Evolutionary conservation across 2,113 vertebrate species (phyloP), one percentile per base, ranked within the genome.

Genomic region (Poicephalus meyeri): DNA sequence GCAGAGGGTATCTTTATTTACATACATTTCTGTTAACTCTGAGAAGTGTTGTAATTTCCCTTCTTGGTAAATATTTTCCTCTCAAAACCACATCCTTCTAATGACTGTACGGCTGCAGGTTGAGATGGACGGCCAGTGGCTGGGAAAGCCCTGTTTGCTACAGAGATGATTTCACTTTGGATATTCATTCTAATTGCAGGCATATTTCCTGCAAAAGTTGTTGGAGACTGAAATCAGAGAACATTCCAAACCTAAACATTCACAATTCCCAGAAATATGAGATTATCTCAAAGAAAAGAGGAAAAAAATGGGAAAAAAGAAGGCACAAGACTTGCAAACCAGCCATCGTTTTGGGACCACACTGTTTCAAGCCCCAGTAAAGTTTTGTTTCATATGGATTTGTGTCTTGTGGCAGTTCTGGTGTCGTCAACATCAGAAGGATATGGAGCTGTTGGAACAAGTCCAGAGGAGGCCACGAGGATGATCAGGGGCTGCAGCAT

Each of bases 1-100:
- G 76, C 90, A 86, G 71, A 95, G 88, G 64, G 55, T 80, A 93
- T 74, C 80, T 86, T 83, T 97, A 71, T 96, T 95, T 95, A 71
- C 82, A 68, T 26, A 76, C 60, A 71, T 60, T 80, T 80, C 46
- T 65, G 95, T 81, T 91, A 69, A 68, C 47, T 84, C 82, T 39
- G 41, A 72, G 47, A 82, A 86, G 42, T 37, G 71, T 46, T 94
- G 19, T 64, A 31, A 84, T 95, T 95, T 95, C 71, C 64, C 28
- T 70, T 78, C 82, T 66, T 15, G 52, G 39, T 78, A 83, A 94
- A 86, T 68, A 52, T 60, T 88, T 83, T 88, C 50, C 79, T 79
- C 70, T 74, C 47, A 29, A 52, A 86, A 55, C 15, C 46, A 31
- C 18, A 49, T 46, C 60, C 0, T 52, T 79, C 58, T 11, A 35